A percentile compares a stretch with the other conserved stretches of the same genome.
Evolutionary conservation across 2,888 invertebrate species (phyloP).

Genomic region (Julus scanicus): DNA sequence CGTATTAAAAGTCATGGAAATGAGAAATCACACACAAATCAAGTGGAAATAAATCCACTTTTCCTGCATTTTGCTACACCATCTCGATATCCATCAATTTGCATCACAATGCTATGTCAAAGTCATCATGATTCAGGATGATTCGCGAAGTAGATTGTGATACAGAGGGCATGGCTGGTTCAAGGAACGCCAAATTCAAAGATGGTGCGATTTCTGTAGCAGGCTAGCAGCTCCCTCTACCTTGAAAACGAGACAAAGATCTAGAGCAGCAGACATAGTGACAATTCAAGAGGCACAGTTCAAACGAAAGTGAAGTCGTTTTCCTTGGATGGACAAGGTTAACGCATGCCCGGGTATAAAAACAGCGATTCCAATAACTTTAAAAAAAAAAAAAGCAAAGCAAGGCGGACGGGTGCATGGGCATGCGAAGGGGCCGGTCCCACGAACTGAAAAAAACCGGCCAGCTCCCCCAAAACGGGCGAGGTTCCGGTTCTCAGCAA

Average conservation of each 20-base stretch:
- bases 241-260: not conserved
- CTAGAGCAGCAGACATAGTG: not conserved
- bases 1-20: not conserved
- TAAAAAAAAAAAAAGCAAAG: not conserved
- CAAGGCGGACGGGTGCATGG: slow-evolving; percentile 4
- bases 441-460: not conserved
- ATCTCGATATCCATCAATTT: too few relatives aligned
- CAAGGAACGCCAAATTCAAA: too few relatives aligned
- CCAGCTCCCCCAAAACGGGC: not conserved
- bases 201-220: too few relatives aligned
- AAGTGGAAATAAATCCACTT: too few relatives aligned
- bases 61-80: too few relatives aligned
- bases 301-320: not conserved
- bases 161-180: too few relatives aligned
- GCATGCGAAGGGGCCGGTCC: slow-evolving; percentile 19
- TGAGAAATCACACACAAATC: not conserved
- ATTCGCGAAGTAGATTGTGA: too few relatives aligned
- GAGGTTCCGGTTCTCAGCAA: not conserved
- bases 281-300: not conserved
- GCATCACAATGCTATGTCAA: too few relatives aligned
- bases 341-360: not conserved
- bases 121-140: too few relatives aligned
- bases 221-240: too few relatives aligned
- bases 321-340: not conserved
- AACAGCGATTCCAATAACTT: not conserved